A percentile compares a stretch with the other conserved stretches of the same genome.
These are phyloP conservation scores for Ochropleura leucogaster DNA, from an alignment of 2,888 invertebrate species.

Conservation along the genomic window DNA sequence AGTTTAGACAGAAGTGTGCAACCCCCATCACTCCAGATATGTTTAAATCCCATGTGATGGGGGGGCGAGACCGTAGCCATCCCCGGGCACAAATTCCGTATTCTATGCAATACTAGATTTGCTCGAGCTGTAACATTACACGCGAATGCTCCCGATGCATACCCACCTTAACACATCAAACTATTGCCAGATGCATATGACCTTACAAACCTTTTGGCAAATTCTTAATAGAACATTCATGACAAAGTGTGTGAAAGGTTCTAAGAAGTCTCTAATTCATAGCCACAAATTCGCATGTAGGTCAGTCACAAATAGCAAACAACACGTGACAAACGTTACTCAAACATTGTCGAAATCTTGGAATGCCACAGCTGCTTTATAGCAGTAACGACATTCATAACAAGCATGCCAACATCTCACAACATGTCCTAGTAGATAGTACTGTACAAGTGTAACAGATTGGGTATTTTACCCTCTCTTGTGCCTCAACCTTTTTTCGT, in stretches of 20 bases:
- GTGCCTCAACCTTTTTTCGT: too few species aligned
- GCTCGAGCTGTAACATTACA: neutral
- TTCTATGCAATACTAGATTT: too few species aligned
- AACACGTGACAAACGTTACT: slow-evolving; percentile 42
- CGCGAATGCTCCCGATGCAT: neutral
- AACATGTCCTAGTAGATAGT: slow-evolving; percentile 1
- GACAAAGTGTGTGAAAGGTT: slow-evolving; percentile 47
- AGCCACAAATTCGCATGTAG: slow-evolving; percentile 62
- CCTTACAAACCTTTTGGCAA: slow-evolving; percentile 46
- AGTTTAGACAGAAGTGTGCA: too few species aligned
- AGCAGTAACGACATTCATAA: slow-evolving; percentile 34
- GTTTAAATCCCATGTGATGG: too few species aligned
- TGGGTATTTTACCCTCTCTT: too few species aligned
- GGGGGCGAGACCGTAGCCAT: too few species aligned
- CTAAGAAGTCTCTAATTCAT: slow-evolving; percentile 70
- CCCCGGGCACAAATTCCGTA: too few species aligned
- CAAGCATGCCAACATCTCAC: slow-evolving; percentile 8
- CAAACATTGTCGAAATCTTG: slow-evolving; percentile 47
- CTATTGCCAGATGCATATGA: slow-evolving; percentile 32
- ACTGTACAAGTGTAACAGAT: too few species aligned
- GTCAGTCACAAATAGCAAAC: slow-evolving; percentile 65
- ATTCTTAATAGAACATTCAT: slow-evolving; percentile 43
- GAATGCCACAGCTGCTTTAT: slow-evolving; percentile 39
- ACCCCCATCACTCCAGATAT: too few species aligned
- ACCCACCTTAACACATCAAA: slow-evolving; percentile 18